phyloP scores from a whole-genome alignment of 2,888 invertebrate genomes.

The Hyppa rectilinea region DNA sequence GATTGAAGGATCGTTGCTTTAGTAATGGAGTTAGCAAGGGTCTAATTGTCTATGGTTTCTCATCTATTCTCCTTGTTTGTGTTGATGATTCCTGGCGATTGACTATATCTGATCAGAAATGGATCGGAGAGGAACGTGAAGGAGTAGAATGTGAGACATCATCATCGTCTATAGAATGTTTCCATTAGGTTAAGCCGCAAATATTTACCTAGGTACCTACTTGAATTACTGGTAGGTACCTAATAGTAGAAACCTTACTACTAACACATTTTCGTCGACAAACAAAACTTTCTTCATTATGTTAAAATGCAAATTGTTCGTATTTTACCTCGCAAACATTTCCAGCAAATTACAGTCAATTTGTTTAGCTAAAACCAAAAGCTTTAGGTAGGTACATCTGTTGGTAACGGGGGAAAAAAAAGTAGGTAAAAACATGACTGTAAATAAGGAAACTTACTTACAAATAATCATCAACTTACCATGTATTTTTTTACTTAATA shows the following conservation, averaged over 20 bases:
- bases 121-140: too few species aligned
- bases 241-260: slow-evolving; percentile 31
- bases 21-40: background rate
- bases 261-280: slow-evolving; percentile 27
- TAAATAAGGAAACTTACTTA: slow-evolving; percentile 12
- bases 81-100: background rate
- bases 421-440: background rate
- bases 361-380: slow-evolving; percentile 49
- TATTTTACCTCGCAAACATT: slow-evolving; percentile 34
- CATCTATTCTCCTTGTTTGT: slow-evolving; percentile 7
- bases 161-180: background rate
- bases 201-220: slow-evolving; percentile 12
- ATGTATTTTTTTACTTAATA: too few species aligned
- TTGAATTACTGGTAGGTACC: slow-evolving; percentile 26
- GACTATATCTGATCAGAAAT: background rate
- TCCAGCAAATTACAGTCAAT: slow-evolving; percentile 52
- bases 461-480: too few species aligned
- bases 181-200: slow-evolving; percentile 16
- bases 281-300: slow-evolving; percentile 40
- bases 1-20: slow-evolving; percentile 38
- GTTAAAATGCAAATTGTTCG: slow-evolving; percentile 47
- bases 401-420: slow-evolving; percentile 20
- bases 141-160: too few species aligned
- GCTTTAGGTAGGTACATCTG: background rate
- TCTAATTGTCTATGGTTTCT: slow-evolving; percentile 20